A percentile compares a stretch with the other conserved stretches of the same genome.
These are phyloP conservation scores for Actinia equina DNA, from an alignment of 64 coral and sea anemone species.

Conservation along the genomic window DNA sequence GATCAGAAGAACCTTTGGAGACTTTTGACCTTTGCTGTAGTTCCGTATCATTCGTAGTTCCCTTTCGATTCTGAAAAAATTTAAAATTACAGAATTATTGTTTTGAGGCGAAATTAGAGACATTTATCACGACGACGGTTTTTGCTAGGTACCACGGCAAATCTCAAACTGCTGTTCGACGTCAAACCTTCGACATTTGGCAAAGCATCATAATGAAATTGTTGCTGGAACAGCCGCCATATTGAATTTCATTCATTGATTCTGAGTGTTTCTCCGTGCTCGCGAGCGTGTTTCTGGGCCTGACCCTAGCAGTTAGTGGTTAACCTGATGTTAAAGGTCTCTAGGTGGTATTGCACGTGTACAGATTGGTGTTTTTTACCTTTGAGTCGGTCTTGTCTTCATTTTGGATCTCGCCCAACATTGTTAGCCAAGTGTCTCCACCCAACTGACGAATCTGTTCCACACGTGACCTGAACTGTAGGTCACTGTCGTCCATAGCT, in stretches of 20 bases:
- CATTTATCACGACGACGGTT: too few relatives aligned
- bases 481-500: slow-evolving; percentile 56
- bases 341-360: neutral
- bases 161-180: too few relatives aligned
- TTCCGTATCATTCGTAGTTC: neutral
- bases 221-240: too few relatives aligned
- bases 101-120: neutral
- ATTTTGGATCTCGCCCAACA: slow-evolving; percentile 78
- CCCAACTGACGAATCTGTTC: slow-evolving; percentile 94
- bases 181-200: too few relatives aligned
- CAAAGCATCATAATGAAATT: too few relatives aligned
- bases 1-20: neutral
- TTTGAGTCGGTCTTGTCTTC: slow-evolving; percentile 10
- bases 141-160: too few relatives aligned
- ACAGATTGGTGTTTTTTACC: neutral
- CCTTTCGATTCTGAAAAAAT: neutral
- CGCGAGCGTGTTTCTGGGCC: too few relatives aligned
- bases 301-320: too few relatives aligned
- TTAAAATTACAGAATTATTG: neutral
- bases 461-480: slow-evolving; percentile 79
- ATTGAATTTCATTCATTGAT: too few relatives aligned
- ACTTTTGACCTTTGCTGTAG: neutral
- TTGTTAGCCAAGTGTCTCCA: slow-evolving; percentile 81
- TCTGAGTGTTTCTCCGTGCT: too few relatives aligned
- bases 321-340: too few relatives aligned